phyloP scores from a whole-genome alignment of 2,888 invertebrate species.

The Agrilus cyanescens region DNA sequence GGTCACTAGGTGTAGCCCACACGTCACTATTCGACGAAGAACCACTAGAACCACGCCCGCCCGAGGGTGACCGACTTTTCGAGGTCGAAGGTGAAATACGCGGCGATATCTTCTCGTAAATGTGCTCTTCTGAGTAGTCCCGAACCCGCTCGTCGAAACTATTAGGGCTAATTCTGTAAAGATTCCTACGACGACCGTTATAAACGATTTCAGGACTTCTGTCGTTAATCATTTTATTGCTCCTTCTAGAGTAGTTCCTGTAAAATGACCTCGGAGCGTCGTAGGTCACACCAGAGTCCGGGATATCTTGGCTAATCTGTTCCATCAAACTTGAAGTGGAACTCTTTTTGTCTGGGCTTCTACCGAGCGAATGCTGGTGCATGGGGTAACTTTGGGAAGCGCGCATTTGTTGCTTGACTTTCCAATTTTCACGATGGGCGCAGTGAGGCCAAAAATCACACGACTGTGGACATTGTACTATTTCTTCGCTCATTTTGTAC shows the following conservation, averaged over 20 bases:
- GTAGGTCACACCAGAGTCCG: background rate
- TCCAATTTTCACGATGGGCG: constrained; percentile 35
- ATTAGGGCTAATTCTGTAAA: constrained; percentile 17
- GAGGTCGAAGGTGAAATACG: constrained; percentile 22
- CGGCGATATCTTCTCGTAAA: constrained; percentile 4
- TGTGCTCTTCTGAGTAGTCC: constrained; percentile 10
- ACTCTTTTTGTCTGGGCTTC: constrained; percentile 11
- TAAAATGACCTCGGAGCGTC: constrained; percentile 8
- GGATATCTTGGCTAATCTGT: constrained; percentile 7
- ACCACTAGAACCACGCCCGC: constrained; percentile 22
- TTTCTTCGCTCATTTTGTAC: constrained; percentile 23
- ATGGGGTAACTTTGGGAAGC: constrained; percentile 44
- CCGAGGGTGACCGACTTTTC: constrained; percentile 26
- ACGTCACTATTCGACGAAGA: constrained; percentile 44
- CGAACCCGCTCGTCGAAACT: constrained; percentile 13
- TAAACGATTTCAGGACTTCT: constrained; percentile 8
- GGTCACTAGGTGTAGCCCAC: constrained; percentile 41
- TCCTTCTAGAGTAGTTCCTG: background rate
- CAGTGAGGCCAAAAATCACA: constrained; percentile 55
- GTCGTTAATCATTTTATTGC: constrained; percentile 6
- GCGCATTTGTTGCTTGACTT: constrained; percentile 32
- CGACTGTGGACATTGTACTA: constrained; percentile 39
- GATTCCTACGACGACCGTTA: too few relatives aligned
- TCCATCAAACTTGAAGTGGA: constrained; percentile 10
- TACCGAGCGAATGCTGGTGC: constrained; percentile 35